These are phyloP conservation scores for Drosophila oshimai DNA, from an alignment of 1,140 invertebrate genomes.

Conservation along the genomic window DNA sequence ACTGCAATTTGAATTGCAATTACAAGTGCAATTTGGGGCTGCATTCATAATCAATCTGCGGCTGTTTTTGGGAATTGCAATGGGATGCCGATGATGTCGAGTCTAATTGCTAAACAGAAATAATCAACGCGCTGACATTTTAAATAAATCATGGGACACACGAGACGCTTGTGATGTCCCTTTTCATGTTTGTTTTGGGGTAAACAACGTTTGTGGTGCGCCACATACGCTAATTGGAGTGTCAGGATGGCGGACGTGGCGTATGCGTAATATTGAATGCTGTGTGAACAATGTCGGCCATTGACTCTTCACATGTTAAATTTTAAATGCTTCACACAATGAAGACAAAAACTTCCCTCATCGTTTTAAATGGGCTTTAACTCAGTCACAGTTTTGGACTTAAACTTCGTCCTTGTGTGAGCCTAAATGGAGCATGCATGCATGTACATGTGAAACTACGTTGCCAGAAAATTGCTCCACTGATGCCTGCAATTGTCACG, in stretches of 20 bases:
- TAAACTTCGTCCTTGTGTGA: conserved; percentile 15
- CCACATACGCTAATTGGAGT: conserved; percentile 59
- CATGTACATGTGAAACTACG: conserved; percentile 8
- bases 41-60: conserved; percentile 37
- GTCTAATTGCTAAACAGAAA: conserved; percentile 62
- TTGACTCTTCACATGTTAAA: conserved; percentile 4
- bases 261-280: conserved; percentile 40
- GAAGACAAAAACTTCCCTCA: neutral
- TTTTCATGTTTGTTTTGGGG: conserved; percentile 42
- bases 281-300: conserved; percentile 1
- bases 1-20: conserved; percentile 18
- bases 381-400: conserved; percentile 1
- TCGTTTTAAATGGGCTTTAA: neutral
- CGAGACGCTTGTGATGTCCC: neutral
- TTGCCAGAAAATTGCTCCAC: conserved; percentile 24
- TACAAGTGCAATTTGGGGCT: conserved; percentile 24
- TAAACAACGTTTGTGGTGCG: conserved; percentile 47
- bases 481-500: conserved; percentile 46
- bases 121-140: conserved; percentile 55
- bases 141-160: conserved; percentile 47
- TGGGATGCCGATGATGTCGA: neutral
- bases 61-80: neutral
- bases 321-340: neutral
- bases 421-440: conserved; percentile 17
- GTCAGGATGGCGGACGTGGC: conserved; percentile 8